phyloP scores from a whole-genome alignment of 2,797 vertebrate genomes.

The Alosa sapidissima region DNA sequence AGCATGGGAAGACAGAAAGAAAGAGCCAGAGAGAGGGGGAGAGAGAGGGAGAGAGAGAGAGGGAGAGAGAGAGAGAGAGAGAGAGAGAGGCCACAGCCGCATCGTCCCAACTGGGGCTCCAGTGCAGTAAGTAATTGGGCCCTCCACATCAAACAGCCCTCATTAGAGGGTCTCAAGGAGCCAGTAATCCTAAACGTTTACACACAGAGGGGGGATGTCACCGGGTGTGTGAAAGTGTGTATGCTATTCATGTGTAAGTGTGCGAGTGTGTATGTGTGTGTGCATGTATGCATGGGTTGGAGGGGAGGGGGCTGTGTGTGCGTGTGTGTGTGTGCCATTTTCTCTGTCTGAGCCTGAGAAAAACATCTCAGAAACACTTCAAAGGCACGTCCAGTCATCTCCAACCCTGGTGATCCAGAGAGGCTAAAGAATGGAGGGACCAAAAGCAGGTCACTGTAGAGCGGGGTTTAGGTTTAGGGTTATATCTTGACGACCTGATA shows the following conservation, averaged over 20 bases:
- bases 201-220: slow-evolving; percentile 57
- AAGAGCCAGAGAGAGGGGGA: slow-evolving; percentile 35
- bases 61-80: slow-evolving; percentile 35
- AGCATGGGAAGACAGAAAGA: neutral
- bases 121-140: slow-evolving; percentile 69
- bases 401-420: neutral
- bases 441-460: neutral
- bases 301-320: slow-evolving; percentile 21
- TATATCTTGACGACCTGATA: neutral
- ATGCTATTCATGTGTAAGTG: slow-evolving; percentile 37
- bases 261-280: slow-evolving; percentile 27
- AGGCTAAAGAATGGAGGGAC: neutral
- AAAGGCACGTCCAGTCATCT: neutral
- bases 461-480: neutral
- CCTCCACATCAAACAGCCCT: slow-evolving; percentile 77
- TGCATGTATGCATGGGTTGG: slow-evolving; percentile 30
- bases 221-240: slow-evolving; percentile 15
- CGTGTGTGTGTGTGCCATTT: slow-evolving; percentile 30
- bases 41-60: slow-evolving; percentile 28
- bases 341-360: neutral
- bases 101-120: slow-evolving; percentile 50
- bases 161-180: slow-evolving; percentile 75
- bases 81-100: slow-evolving; percentile 44
- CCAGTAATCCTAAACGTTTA: slow-evolving; percentile 73
- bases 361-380: slow-evolving; percentile 3